Conservation (phyloP, 1,140 invertebrate genomes). For the Drosophila trapezifrons region DNA sequence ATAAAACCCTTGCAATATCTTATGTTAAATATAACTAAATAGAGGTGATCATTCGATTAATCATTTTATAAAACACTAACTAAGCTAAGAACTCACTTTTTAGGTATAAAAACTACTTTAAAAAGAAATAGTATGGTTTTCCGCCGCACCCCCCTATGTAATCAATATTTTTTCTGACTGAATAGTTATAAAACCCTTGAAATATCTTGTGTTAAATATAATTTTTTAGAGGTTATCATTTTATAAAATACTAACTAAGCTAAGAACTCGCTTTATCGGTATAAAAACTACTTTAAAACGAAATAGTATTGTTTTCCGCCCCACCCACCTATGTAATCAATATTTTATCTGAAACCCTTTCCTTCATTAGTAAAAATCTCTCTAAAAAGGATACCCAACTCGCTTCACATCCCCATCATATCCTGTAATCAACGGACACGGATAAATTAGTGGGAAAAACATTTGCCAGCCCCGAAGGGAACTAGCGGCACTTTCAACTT, state of each 20-base stretch:
- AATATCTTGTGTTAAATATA: too few species aligned
- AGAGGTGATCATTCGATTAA: not conserved
- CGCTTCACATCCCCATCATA: not conserved
- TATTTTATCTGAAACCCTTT: too few species aligned
- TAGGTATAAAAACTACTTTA: too few species aligned
- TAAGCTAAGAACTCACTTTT: not conserved
- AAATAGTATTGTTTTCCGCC: not conserved
- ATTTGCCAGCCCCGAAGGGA: slow-evolving; percentile 26
- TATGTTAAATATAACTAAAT: too few species aligned
- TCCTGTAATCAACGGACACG: slow-evolving; percentile 18
- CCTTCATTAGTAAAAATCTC: too few species aligned
- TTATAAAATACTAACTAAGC: too few species aligned
- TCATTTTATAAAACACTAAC: too few species aligned
- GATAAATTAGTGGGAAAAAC: slow-evolving; percentile 37
- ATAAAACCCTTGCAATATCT: too few species aligned
- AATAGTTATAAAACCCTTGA: too few species aligned
- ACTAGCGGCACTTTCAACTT: slow-evolving; percentile 52
- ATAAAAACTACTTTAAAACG: too few species aligned
- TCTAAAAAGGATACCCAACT: not conserved
- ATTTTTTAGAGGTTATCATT: too few species aligned
- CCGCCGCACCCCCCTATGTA: too few species aligned
- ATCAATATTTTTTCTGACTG: not conserved
- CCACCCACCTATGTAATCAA: not conserved
- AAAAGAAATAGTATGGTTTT: not conserved
- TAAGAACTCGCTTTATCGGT: not conserved